Base-by-base conservation (phyloP, 2,888 invertebrate genomes). In the Lepidochitona cinerea region DNA sequence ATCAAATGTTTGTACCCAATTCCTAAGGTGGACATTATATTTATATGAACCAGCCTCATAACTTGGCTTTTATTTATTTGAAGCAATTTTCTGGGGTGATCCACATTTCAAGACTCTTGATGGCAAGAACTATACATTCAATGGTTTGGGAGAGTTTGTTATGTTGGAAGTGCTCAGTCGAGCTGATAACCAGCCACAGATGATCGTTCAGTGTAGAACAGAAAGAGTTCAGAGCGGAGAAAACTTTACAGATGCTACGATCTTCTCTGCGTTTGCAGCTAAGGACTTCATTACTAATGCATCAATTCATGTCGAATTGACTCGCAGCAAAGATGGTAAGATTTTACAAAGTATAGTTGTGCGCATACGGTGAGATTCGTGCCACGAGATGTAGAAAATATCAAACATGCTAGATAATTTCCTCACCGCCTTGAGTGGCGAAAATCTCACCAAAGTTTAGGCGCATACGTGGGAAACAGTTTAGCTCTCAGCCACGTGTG, bases 61-160 rank as follows among this genome's bases (percentile, higher is more conserved):
- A n/a, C n/a, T n/a, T n/a, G n/a, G n/a, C n/a, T n/a, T n/a, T n/a
- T n/a, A n/a, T 26, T 32, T 59, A 9, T 29, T 59, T 26, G 4
- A 23, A 59, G 77, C 66, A 1, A 64, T 66, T 66, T 37, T 52
- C 0, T 76, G 64, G 26, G 82, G 82, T 29, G 82, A 83, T 59
- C 82, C 82, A 0, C 82, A 83, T 69, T 75, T 83, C 9, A 70
- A 52, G 1, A 83, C 82, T 0, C 74, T 80, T 3, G 82, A 83
- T 36, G 76, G 75, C 0, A 66, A 68, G 5, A 67, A 68, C 0
- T 83, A 75, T 72, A 79, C 76, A 0, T 79, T 81, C 33, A 83
- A 83, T 71, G 82, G 79, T 0, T 69, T 14, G 37, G 82, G 81
- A 1, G 82, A 83, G 66, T 83, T 77, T 68, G 72, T 54, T 6